phyloP scores from a whole-genome alignment of 2,113 vertebrate genomes.

The Propithecus coquereli region DNA sequence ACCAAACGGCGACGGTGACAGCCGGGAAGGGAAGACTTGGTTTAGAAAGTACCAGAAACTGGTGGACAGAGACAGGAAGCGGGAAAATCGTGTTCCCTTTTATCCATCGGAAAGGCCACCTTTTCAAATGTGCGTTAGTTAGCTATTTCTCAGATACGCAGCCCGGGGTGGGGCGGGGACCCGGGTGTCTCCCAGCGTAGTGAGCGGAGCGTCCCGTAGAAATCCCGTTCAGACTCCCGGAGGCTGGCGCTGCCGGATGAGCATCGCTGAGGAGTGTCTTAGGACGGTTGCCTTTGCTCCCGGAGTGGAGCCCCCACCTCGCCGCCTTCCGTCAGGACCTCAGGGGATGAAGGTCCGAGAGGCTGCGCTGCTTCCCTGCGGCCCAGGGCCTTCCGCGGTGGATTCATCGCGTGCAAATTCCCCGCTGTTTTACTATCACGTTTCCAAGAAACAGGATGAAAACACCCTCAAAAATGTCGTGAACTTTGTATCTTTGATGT shows the following conservation, averaged over 20 bases:
- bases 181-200: too few species aligned
- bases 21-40: not conserved
- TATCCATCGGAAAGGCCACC: not conserved
- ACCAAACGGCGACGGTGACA: accelerated
- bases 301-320: not conserved
- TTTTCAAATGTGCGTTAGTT: too few species aligned
- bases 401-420: accelerated
- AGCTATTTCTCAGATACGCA: not conserved
- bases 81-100: not conserved
- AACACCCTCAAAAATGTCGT: not conserved
- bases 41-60: not conserved
- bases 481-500: accelerated
- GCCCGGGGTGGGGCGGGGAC: not conserved
- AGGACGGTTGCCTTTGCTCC: accelerated
- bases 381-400: accelerated
- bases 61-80: too few species aligned
- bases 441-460: too few species aligned
- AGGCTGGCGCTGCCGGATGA: accelerated
- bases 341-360: not conserved
- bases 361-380: accelerated
- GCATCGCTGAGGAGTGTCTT: accelerated
- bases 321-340: accelerated
- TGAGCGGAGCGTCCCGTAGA: too few species aligned
- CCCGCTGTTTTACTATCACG: accelerated
- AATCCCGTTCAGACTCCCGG: accelerated